phyloP scores from a whole-genome alignment of 2,113 vertebrate genomes.

The Tympanuchus pallidicinctus region DNA sequence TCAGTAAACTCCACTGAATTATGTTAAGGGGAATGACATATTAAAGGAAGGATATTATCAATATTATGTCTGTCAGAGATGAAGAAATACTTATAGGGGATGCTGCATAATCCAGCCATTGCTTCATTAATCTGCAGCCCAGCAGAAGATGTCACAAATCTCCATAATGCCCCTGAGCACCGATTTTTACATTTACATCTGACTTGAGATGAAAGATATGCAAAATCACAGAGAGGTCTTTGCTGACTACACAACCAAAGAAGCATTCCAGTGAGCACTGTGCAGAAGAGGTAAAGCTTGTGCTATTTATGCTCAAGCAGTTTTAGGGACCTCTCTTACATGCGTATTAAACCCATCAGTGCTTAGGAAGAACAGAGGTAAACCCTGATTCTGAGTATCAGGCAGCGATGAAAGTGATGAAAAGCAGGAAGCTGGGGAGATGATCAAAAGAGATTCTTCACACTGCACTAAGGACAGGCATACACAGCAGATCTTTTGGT shows the following conservation, averaged over 20 bases:
- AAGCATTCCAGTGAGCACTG: neutral
- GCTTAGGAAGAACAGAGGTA: neutral
- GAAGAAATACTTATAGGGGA: conserved; percentile 36
- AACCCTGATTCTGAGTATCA: neutral
- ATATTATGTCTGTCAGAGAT: conserved; percentile 39
- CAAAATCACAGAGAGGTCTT: conserved; percentile 10
- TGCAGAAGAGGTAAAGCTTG: neutral
- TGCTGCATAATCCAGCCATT: conserved; percentile 32
- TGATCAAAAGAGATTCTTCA: neutral
- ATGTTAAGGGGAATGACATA: neutral
- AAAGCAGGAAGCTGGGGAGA: neutral
- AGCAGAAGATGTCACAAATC: conserved; percentile 57
- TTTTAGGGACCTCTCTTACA: conserved; percentile 30
- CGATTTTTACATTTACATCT: conserved; percentile 46
- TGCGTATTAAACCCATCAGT: neutral
- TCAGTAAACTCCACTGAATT: conserved; percentile 24
- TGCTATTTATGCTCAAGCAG: neutral
- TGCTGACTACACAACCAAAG: conserved; percentile 23
- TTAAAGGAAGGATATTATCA: conserved; percentile 42
- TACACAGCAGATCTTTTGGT: neutral
- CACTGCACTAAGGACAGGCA: neutral
- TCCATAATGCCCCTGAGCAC: conserved; percentile 3
- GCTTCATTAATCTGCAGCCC: conserved; percentile 43
- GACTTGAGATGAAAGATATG: conserved; percentile 38
- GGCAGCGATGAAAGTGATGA: neutral